These are phyloP conservation scores for Chromobotia macracanthus DNA, from an alignment of 2,797 vertebrate genomes.

Conservation along the genomic window DNA sequence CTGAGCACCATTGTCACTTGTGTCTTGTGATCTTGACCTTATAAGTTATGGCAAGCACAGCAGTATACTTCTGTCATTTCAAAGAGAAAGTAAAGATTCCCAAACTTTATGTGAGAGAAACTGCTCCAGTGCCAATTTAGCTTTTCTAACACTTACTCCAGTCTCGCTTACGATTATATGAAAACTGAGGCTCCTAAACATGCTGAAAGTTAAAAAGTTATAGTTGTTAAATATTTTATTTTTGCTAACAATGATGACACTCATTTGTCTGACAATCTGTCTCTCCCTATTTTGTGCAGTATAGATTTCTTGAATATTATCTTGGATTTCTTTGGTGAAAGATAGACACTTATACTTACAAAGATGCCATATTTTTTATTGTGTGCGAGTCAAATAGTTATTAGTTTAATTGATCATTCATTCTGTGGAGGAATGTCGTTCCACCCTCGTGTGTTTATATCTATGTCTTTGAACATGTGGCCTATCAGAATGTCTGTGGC, in stretches of 20 bases:
- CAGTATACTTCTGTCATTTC: neutral
- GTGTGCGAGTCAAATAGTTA: neutral
- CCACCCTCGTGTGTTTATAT: neutral
- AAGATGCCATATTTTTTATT: neutral
- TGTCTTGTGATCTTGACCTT: conserved; percentile 3
- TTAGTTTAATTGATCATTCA: neutral
- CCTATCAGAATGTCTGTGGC: neutral
- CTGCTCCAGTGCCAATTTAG: neutral
- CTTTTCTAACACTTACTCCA: neutral
- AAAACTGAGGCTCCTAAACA: no score
- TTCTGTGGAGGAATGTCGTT: neutral
- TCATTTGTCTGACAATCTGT: no score
- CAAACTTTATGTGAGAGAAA: neutral
- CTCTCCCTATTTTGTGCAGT: neutral
- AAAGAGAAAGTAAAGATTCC: neutral
- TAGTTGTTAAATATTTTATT: no score
- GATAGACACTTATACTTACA: neutral
- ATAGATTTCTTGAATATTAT: neutral
- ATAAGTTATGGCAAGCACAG: neutral
- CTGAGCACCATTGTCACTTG: neutral
- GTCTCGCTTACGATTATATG: neutral
- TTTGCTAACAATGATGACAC: no score
- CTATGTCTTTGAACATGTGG: neutral
- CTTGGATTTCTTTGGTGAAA: no score
- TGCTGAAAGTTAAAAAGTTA: no score